Evolutionary conservation across 2,113 vertebrate genomes (phyloP), one percentile per base, ranked within the genome.

Genomic region (Ailuropoda melanoleuca): DNA sequence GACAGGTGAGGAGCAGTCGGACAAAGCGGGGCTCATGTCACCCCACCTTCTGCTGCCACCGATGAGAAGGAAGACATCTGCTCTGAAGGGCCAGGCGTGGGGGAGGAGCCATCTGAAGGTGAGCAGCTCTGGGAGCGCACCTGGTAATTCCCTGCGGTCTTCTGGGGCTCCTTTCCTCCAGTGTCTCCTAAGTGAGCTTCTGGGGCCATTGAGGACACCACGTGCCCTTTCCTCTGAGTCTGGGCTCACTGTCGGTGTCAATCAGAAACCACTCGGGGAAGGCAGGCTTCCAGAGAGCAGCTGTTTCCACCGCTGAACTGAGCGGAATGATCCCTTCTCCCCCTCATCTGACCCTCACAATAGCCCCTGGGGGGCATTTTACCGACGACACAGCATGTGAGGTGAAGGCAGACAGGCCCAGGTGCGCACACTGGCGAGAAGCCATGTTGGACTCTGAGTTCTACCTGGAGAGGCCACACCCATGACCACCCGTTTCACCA

Each of bases 141-240:
- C 78, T 24, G 19, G 13, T 2, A 29, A 46, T 8, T 18, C n/a
- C 43, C 74, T 55, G 37, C 0, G 10, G 13, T 11, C 78, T 46
- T 58, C 6, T 1, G 34, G 23, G n/a, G 24, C 2, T 17, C 34
- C 13, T 10, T 50, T 19, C 18, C 58, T 48, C 66, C 34, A 70
- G 6, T 6, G 62, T 64, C 64, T 55, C 24, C 3, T 21, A n/a
- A 34, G 34, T 6, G 48, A 46, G 56, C 46, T 77, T 50, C 53
- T 14, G 0, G 0, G 75, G 60, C 23, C 10, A 46, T 48, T 1
- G 58, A 56, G 62, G 53, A 83, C 3, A 6, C 29, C 46, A 1
- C 0, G 0, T 0, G 0, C 55, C 24, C 24, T 43, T 34, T 50
- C 39, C 46, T 58, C 6, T 5, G 68, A 48, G 66, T 6, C 39